phyloP scores from a whole-genome alignment of 1,140 invertebrate species.

The Calliopsis andreniformis region DNA sequence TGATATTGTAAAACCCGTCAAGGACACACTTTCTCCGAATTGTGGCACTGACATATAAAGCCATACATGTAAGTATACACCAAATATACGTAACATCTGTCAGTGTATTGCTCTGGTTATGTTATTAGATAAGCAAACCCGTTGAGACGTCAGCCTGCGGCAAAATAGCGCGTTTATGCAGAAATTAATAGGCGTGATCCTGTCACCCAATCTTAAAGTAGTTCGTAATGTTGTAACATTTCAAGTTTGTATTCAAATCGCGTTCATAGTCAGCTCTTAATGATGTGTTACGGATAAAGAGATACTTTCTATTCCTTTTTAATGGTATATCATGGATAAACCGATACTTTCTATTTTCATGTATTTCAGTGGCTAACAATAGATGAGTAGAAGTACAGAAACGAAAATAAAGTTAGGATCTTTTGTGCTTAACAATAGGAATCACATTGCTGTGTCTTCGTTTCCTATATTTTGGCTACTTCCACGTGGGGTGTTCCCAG shows the following conservation, averaged over 20 bases:
- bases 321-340: too few species aligned
- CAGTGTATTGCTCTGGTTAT: slow-evolving; percentile 30
- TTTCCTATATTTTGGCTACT: not conserved
- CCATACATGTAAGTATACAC: slow-evolving; percentile 35
- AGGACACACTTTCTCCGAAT: slow-evolving; percentile 66
- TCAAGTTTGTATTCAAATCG: not conserved
- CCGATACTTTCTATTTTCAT: too few species aligned
- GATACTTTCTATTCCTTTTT: not conserved
- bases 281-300: not conserved
- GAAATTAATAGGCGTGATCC: slow-evolving; percentile 4
- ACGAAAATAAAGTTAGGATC: not conserved
- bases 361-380: not conserved
- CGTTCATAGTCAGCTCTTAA: not conserved
- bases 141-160: not conserved
- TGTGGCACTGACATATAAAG: slow-evolving; percentile 56
- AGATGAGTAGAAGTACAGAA: too few species aligned
- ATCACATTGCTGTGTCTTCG: not conserved
- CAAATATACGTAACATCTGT: slow-evolving; percentile 26
- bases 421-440: not conserved
- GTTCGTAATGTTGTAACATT: slow-evolving; percentile 2
- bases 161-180: not conserved
- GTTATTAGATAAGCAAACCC: slow-evolving; percentile 24
- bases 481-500: too few species aligned
- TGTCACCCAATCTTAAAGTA: not conserved
- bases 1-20: slow-evolving; percentile 58